Percentiles rank a stretch among this genome's conserved stretches.
Conservation (phyloP, 2,888 invertebrate genomes). For the Villa cingulata region DNA sequence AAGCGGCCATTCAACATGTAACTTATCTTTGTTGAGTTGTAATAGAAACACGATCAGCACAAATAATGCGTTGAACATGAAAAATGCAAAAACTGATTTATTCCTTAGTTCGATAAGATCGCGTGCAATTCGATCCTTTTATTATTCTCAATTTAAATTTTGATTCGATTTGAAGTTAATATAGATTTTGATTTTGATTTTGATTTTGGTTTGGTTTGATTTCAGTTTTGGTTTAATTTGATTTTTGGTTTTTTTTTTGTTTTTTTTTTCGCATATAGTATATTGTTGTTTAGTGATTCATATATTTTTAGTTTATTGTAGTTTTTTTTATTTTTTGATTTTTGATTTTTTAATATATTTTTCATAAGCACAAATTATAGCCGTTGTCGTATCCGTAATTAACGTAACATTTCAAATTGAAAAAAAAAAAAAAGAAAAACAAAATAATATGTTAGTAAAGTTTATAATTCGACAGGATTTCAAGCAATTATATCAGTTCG, state of each 20-base stretch:
- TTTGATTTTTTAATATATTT: neutral
- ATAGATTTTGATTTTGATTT: too few relatives aligned
- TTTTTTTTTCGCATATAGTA: too few relatives aligned
- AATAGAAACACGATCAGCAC: conserved; percentile 97
- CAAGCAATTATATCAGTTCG: conserved; percentile 16
- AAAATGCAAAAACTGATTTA: conserved; percentile 94
- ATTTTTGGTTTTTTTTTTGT: conserved; percentile 1
- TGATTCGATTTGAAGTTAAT: too few relatives aligned
- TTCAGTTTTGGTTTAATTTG: too few relatives aligned
- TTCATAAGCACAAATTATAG: neutral
- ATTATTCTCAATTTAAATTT: too few relatives aligned
- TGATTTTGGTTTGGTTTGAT: too few relatives aligned
- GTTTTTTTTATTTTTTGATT: too few relatives aligned
- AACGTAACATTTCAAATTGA: conserved; percentile 3
- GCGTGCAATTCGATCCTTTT: conserved; percentile 77
- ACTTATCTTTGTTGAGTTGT: conserved; percentile 96
- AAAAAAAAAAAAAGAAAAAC: conserved; percentile 22
- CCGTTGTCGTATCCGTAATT: conserved; percentile 4
- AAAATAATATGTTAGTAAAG: conserved; percentile 31
- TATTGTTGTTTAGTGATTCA: neutral
- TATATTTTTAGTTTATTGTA: conserved; percentile 7
- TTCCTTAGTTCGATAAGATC: conserved; percentile 91
- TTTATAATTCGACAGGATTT: conserved; percentile 19
- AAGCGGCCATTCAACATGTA: conserved; percentile 94
- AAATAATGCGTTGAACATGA: conserved; percentile 99